Evolutionary conservation across 2,888 invertebrate genomes (phyloP).

Genomic region (Tetragonula carbonaria): DNA sequence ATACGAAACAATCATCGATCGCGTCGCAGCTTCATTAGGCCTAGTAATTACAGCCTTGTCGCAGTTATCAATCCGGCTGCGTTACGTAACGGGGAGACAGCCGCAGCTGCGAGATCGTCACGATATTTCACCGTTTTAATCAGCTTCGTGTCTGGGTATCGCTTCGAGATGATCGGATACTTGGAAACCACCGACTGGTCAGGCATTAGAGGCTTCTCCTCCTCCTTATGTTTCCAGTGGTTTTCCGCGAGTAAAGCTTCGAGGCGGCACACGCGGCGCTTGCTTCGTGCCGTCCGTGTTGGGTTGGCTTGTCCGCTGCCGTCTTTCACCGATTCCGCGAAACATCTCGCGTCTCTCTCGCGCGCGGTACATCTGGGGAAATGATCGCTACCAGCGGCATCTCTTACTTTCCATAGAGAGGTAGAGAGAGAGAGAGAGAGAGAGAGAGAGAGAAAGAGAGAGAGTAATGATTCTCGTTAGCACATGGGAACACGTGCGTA

Average conservation of each 20-base stretch:
- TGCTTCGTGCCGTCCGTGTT: not conserved
- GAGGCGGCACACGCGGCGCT: not conserved
- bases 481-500: constrained; percentile 43
- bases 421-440: not conserved
- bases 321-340: constrained; percentile 7
- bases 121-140: constrained; percentile 73
- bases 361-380: constrained; percentile 37
- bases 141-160: constrained; percentile 53
- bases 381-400: constrained; percentile 17
- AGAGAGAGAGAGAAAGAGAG: not conserved
- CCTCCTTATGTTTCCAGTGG: no score
- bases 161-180: constrained; percentile 62
- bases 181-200: constrained; percentile 55
- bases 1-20: constrained; percentile 60
- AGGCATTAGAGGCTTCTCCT: constrained; percentile 39
- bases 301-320: not conserved
- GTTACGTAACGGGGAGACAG: constrained; percentile 57
- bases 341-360: not conserved
- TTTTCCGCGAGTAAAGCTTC: not conserved
- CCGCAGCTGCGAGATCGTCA: constrained; percentile 60
- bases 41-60: constrained; percentile 69
- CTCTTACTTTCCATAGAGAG: constrained; percentile 24
- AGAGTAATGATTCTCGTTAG: constrained; percentile 49
- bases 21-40: constrained; percentile 64
- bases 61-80: constrained; percentile 46